These are phyloP conservation scores for Rhopilema esculentum DNA, from an alignment of 30 jellyfish, hydroid and myxozoan genomes.

Conservation along the genomic window DNA sequence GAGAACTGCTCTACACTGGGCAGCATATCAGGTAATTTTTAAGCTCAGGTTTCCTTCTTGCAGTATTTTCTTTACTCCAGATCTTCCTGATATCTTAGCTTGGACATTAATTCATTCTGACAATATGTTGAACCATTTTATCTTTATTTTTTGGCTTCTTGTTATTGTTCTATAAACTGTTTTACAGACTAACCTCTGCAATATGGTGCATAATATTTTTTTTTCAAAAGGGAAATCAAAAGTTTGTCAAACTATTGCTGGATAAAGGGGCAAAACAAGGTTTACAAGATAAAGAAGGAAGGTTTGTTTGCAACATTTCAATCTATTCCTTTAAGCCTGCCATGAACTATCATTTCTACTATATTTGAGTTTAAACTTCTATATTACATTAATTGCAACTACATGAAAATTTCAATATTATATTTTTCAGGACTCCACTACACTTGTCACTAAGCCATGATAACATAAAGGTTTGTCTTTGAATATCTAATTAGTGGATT, in stretches of 20 bases:
- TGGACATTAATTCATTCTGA: too few relatives aligned
- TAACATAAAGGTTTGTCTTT: conserved; percentile 74
- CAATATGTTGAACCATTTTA: too few relatives aligned
- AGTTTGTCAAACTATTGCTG: conserved; percentile 80
- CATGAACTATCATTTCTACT: too few relatives aligned
- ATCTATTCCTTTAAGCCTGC: too few relatives aligned
- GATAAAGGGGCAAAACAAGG: conserved; percentile 89
- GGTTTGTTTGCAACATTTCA: conserved; percentile 33
- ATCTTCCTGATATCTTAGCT: neutral
- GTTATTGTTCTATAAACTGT: too few relatives aligned
- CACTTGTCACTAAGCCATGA: conserved; percentile 93
- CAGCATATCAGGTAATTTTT: conserved; percentile 87
- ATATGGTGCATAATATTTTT: neutral
- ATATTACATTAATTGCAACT: too few relatives aligned
- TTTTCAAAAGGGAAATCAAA: conserved; percentile 82
- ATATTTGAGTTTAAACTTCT: too few relatives aligned
- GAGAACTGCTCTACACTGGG: conserved; percentile 98
- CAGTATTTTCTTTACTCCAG: neutral
- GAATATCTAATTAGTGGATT: neutral
- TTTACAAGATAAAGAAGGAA: conserved; percentile 90
- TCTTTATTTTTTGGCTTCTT: too few relatives aligned
- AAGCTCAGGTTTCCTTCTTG: neutral
- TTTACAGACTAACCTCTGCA: too few relatives aligned
- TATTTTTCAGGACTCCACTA: conserved; percentile 83
- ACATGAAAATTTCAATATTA: too few relatives aligned